Evolutionary conservation across 2,797 vertebrate genomes (phyloP).

Genomic region (Agapornis canus): DNA sequence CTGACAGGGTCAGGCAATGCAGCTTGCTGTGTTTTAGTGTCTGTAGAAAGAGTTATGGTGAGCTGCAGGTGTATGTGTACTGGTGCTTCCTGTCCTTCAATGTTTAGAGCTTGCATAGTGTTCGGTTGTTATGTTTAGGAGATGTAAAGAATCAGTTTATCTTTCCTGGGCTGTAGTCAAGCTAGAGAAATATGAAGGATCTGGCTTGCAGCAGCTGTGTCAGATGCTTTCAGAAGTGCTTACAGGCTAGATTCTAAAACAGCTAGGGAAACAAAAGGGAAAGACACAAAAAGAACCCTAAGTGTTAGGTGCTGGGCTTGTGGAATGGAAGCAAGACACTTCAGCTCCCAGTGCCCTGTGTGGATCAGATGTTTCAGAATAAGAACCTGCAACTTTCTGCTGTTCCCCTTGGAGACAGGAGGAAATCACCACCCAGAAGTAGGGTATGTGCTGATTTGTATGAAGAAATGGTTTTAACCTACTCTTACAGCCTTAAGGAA

Average conservation of each 20-base stretch:
- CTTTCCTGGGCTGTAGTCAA: not conserved
- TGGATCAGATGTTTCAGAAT: not conserved
- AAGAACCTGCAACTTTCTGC: not conserved
- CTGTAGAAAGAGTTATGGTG: not conserved
- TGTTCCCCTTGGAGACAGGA: not conserved
- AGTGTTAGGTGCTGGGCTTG: not conserved
- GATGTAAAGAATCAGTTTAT: not conserved
- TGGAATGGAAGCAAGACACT: not conserved
- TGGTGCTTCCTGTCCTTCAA: not conserved
- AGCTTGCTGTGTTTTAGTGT: not conserved
- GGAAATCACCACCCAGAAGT: not conserved
- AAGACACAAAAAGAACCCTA: not conserved
- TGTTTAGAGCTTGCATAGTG: not conserved
- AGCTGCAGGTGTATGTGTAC: not conserved
- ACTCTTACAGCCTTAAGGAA: not conserved
- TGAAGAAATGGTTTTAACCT: not conserved
- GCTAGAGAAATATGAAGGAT: not conserved
- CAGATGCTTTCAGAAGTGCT: not conserved
- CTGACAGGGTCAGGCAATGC: rapidly evolving
- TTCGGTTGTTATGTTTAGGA: not conserved
- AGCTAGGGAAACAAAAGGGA: not conserved
- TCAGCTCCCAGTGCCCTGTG: not conserved
- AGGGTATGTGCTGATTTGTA: rapidly evolving
- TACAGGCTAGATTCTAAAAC: not conserved
- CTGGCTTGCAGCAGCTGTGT: not conserved